phyloP scores from a whole-genome alignment of 2,113 vertebrate species.

The Piprites chloris region DNA sequence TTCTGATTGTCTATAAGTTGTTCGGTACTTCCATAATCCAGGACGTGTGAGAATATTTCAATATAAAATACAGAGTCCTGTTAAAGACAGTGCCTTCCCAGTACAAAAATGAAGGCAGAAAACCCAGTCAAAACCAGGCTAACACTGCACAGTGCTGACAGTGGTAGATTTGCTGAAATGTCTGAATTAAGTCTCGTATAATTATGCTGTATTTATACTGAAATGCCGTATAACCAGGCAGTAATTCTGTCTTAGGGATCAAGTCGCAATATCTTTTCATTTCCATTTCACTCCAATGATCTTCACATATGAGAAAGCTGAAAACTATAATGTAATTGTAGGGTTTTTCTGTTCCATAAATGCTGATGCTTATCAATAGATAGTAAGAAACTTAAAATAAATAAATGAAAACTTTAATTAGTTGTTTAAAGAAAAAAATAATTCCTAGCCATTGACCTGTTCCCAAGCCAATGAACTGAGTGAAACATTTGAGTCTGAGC shows the following conservation, averaged over 20 bases:
- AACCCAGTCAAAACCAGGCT: not conserved
- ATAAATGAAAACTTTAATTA: not conserved
- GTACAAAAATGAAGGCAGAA: not conserved
- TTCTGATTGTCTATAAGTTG: not conserved
- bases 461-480: not conserved
- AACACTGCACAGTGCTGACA: not conserved
- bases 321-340: not conserved
- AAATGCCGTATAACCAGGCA: not conserved
- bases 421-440: not conserved
- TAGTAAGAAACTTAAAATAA: not conserved
- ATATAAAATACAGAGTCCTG: not conserved
- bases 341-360: not conserved
- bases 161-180: not conserved
- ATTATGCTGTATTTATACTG: not conserved
- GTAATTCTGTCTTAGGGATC: not conserved
- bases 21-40: not conserved
- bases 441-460: not conserved
- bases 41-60: not conserved
- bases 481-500: not conserved
- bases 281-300: not conserved
- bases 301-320: not conserved
- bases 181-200: not conserved
- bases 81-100: not conserved
- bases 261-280: not conserved
- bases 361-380: not conserved